Evolutionary conservation across 30 jellyfish, hydroid and myxozoan species (phyloP), one percentile per base, ranked within the genome.

Genomic region (Cassiopea xamachana): DNA sequence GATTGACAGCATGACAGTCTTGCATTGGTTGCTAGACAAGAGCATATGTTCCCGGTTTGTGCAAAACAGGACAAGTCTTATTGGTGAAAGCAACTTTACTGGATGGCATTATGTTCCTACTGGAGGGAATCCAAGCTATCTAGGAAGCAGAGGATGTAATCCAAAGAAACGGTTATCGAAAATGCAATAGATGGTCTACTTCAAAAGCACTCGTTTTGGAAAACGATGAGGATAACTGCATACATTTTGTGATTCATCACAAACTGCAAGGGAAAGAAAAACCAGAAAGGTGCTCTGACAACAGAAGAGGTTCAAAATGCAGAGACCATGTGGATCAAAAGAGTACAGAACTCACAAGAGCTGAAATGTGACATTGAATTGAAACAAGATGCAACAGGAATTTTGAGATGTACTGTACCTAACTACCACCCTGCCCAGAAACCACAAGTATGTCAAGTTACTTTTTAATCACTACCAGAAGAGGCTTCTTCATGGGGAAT

Each of bases 1-100:
- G 96, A 46, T 73, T n/a, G 97, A 86, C 92, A 83, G 97, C 83
- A 85, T 89, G 18, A 75, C 83, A n/a, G 96, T 77, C 4, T 80
- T 91, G 8, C 85, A 91, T 49, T 74, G 96, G 97, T 15, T 91
- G 84, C 39, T n/a, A 48, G 86, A 77, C 71, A 64, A 68, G 46
- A 90, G 97, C 48, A 44, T 68, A 14, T 89, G 73, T 68, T n/a
- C 68, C 48, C 82, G 2, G 60, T 75, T 75, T 61, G 94, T 75
- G 48, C 46, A 60, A 0, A 87, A 75, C 73, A 72, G 94, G 27
- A 90, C 67, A 9, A 75, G 44, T 27, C n/a, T 9, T 1, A 77
- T 87, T 12, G 12, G 48, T 17, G 94, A 58, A 48, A 49, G 62
- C 19, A 67, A 73, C 71, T 49, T 44, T 8, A 75, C 48, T 0